Evolutionary conservation across 2,797 vertebrate genomes (phyloP), one percentile per base, ranked within the genome.

Genomic region (Acanthornis magna): DNA sequence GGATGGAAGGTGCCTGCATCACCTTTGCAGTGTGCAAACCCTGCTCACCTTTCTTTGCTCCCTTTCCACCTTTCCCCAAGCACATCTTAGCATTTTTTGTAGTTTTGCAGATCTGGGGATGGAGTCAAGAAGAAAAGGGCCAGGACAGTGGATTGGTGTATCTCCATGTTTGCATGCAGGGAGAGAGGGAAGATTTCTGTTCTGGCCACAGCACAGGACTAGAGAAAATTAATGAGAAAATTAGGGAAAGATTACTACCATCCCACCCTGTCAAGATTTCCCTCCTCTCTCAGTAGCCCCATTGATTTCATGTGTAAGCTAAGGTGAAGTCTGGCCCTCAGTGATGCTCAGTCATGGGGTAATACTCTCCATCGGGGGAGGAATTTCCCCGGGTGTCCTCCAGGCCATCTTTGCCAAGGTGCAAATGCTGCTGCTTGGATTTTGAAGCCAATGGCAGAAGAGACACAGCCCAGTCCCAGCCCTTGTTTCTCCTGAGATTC

Each of bases 1-100:
- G 19, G 70, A 83, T 77, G 95, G 88, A 96, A 93, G 85, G 85
- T 48, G 72, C 91, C 88, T 90, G 57, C 5, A 10, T 76, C 38
- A 51, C 32, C 67, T 70, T 40, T 7, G 29, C 50, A 15, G 60
- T 66, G 79, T 17, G 38, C 16, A 32, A 74, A 23, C 17, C 16
- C 36, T 17, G 5, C 20, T 60, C 36, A 47, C 32, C 70, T 54
- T 30, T 43, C n/a, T 61, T n/a, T 50, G 27, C 73, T 75, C 25
- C 43, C 20, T 65, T 60, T 42, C 8, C 34, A n/a, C 38, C 25
- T 50, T 57, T 57, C 47, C 23, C 14, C 30, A 30, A 17, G 15
- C 19, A 50, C 1, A 0, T 54, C 17, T 7, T 34, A 29, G 16
- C 5, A 5, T 85, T 84, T 81, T 61, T 43, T 16, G 6, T 19